Evolutionary conservation across 2,888 invertebrate genomes (phyloP), one percentile per base, ranked within the genome.

Genomic region (Protophormia terraenovae): DNA sequence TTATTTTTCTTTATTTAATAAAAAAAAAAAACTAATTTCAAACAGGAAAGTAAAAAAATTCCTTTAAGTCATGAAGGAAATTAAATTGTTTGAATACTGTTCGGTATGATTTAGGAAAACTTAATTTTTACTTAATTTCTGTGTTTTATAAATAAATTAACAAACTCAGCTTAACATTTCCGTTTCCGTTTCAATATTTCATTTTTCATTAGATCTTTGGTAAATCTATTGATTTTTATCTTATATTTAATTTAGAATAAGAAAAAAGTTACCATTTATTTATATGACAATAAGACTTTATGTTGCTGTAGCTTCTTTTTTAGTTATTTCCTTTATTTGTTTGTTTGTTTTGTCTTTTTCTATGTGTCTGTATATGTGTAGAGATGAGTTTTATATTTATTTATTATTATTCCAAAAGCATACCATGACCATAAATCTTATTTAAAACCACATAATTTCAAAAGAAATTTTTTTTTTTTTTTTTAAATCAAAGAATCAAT

Each of bases 371-470:
- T 45, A 19, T 35, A 14, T 58, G 27, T 60, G 19, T 47, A 32
- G 47, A 50, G 24, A 14, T 19, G 19, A n/a, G 35, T 58, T n/a
- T n/a, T n/a, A n/a, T n/a, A n/a, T n/a, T n/a, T n/a, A n/a, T 79
- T 80, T 64, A 47, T 73, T n/a, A n/a, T 66, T 73, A 80, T 73
- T 80, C 66, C 16, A 58, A 58, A 67, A 69, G 69, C 82, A 35
- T 77, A 71, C 35, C 55, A 71, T 47, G 55, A 64, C 73, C 58
- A 85, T 82, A 85, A 85, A 79, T 85, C 82, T 78, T 82, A 78
- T 75, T 82, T 82, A 85, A 80, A 75, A 85, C 78, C 85, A 75
- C 82, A 82, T 75, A 55, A 78, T 73, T 77, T 67, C 66, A 60
- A 62, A 76, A 41, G 75, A 79, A 76, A 64, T 60, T 32, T 45